Base-by-base conservation (phyloP, 92 coral and sea anemone species). In the Siderastrea radians region DNA sequence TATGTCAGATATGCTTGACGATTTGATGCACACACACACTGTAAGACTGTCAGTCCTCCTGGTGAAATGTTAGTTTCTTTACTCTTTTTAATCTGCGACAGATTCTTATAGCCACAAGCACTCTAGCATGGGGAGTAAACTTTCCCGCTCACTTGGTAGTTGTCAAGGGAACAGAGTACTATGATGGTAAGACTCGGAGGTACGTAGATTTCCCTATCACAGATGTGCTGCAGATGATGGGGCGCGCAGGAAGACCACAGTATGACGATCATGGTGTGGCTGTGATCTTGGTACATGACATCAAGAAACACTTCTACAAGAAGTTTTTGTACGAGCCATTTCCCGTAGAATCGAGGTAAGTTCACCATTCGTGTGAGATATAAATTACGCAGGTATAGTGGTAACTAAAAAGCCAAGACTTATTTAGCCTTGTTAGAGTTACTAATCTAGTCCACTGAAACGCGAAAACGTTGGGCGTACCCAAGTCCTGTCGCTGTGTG, bases 191-290 rank as follows among this genome's bases (percentile, higher is more conserved):
- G 92, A 92, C 91, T 1, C 76, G 88, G 50, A 95, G 99, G 46
- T 98, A 98, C 62, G 99, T 98, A 60, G 99, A 98, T 77, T 98
- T 98, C 77, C 99, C 99, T 14, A 93, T 98, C 91, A 98, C 99
- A 11, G 99, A 98, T 82, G 99, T 98, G 72, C 89, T 98, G 55
- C 99, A 98, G 91, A 98, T 98, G 99, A 98, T 98, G 99, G 99
- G 99, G 5, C 94, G 99, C 52, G 99, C 99, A 47, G 99, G 99
- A 11, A 90, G 99, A 58, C 99, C 99, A 57, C 99, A 98, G 92
- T 98, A 91, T 73, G 99, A 98, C 61, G 99, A 98, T 72, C 90
- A 91, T 79, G 99, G 99, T n/a, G 98, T 94, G 81, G 99, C 99
- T 50, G 95, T 95, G 69, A 98, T 98, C 45, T 91, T 98, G n/a